These are phyloP conservation scores for Myxocyprinus asiaticus DNA, from an alignment of 2,113 vertebrate species.

Conservation along the genomic window DNA sequence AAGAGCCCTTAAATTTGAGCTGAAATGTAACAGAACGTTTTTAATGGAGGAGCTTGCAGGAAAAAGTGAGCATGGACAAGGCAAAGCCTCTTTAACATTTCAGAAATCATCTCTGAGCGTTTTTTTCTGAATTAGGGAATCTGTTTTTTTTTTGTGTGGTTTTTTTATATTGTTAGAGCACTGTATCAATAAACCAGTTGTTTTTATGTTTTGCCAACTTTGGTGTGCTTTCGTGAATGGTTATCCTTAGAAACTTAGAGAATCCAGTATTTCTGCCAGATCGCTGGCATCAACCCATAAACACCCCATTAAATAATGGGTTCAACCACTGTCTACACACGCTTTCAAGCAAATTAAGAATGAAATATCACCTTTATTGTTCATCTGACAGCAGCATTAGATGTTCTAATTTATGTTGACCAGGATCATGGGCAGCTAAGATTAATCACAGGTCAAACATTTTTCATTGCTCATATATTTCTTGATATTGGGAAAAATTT, in stretches of 20 bases:
- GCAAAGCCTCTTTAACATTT: background rate
- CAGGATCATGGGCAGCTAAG: background rate
- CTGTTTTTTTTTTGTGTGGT: no score
- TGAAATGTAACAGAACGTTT: constrained; percentile 37
- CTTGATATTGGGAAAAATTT: no score
- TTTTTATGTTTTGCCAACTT: background rate
- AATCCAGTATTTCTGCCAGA: constrained; percentile 19
- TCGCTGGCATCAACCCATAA: background rate
- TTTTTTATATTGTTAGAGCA: no score
- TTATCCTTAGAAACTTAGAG: background rate
- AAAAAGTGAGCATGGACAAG: background rate
- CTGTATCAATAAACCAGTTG: no score
- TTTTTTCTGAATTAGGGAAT: no score
- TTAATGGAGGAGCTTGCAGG: constrained; percentile 38
- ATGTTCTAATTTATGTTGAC: constrained; percentile 16
- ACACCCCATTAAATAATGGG: background rate
- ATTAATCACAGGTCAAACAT: constrained; percentile 24
- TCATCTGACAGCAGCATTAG: constrained; percentile 31
- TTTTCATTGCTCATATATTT: no score
- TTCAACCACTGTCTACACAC: background rate
- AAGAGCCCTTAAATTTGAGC: constrained; percentile 23
- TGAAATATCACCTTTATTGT: constrained; percentile 16
- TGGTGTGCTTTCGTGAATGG: background rate
- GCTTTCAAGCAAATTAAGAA: constrained; percentile 27
- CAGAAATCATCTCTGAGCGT: background rate